Evolutionary conservation across 2,888 invertebrate genomes (phyloP).

Genomic region (Acrocyrtus sp.): DNA sequence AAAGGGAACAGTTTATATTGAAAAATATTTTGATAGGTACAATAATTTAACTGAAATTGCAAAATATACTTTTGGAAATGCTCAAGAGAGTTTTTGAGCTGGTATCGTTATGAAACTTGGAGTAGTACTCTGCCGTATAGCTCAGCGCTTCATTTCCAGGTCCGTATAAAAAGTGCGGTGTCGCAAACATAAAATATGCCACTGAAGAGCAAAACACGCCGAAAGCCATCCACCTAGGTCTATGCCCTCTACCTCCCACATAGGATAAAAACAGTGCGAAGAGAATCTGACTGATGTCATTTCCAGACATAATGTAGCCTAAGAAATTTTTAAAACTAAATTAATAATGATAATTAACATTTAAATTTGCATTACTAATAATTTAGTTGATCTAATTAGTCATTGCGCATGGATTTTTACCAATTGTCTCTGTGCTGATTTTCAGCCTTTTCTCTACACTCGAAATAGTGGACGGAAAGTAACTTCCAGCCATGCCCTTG

Average conservation of each 20-base stretch:
- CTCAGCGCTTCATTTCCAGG: conserved; percentile 75
- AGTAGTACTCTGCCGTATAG: conserved; percentile 71
- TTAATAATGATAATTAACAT: not conserved
- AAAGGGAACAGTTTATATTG: too few relatives aligned
- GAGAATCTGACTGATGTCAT: conserved; percentile 78
- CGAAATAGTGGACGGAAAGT: conserved; percentile 64
- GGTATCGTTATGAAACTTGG: conserved; percentile 66
- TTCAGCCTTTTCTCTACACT: conserved; percentile 65
- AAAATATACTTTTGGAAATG: too few relatives aligned
- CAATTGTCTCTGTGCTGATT: conserved; percentile 64
- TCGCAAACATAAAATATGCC: conserved; percentile 74
- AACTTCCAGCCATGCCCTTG: conserved; percentile 63
- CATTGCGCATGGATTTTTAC: too few relatives aligned
- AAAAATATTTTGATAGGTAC: too few relatives aligned
- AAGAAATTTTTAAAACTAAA: too few relatives aligned
- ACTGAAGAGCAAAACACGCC: conserved; percentile 68
- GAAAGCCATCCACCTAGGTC: conserved; percentile 77
- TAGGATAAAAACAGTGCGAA: conserved; percentile 76
- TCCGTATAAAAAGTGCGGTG: conserved; percentile 77
- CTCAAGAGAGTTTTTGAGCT: too few relatives aligned
- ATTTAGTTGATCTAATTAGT: too few relatives aligned
- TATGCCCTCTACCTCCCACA: conserved; percentile 77
- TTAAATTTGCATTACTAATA: too few relatives aligned
- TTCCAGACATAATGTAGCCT: conserved; percentile 78
- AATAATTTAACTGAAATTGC: too few relatives aligned